phyloP scores from a whole-genome alignment of 2,888 invertebrate genomes.

The Trachelus stipa region DNA sequence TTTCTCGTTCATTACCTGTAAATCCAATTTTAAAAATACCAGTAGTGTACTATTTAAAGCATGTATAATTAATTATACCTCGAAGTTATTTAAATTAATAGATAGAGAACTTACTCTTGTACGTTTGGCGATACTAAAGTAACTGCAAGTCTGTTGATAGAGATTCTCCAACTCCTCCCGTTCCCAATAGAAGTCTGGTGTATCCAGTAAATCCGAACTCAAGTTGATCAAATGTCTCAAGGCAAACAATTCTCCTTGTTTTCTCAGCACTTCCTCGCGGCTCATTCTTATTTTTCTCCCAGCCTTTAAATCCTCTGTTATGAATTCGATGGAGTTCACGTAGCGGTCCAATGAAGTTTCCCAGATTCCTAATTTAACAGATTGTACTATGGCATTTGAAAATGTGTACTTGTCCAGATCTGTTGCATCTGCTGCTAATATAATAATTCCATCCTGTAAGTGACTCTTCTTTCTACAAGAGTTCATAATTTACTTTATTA shows the following conservation, averaged over 20 bases:
- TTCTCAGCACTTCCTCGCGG: conserved; percentile 78
- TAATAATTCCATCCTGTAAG: conserved; percentile 67
- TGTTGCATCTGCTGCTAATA: conserved; percentile 71
- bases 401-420: conserved; percentile 91
- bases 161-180: conserved; percentile 87
- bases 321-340: conserved; percentile 84
- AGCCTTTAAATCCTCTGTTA: conserved; percentile 82
- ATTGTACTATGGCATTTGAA: conserved; percentile 93
- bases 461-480: conserved; percentile 63
- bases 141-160: conserved; percentile 84
- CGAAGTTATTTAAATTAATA: conserved; percentile 4
- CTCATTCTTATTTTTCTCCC: conserved; percentile 79
- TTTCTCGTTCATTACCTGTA: conserved; percentile 93
- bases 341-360: conserved; percentile 87
- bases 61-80: not conserved
- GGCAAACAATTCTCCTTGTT: conserved; percentile 90
- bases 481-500: not conserved
- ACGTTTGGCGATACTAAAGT: conserved; percentile 86
- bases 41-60: not conserved
- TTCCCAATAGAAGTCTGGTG: conserved; percentile 99
- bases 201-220: conserved; percentile 93
- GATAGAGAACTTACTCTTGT: conserved; percentile 74
- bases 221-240: conserved; percentile 91
- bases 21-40: conserved; percentile 29
- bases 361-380: conserved; percentile 95